phyloP scores from a whole-genome alignment of 1,140 invertebrate species.

The Pseudomyrmex sp. region DNA sequence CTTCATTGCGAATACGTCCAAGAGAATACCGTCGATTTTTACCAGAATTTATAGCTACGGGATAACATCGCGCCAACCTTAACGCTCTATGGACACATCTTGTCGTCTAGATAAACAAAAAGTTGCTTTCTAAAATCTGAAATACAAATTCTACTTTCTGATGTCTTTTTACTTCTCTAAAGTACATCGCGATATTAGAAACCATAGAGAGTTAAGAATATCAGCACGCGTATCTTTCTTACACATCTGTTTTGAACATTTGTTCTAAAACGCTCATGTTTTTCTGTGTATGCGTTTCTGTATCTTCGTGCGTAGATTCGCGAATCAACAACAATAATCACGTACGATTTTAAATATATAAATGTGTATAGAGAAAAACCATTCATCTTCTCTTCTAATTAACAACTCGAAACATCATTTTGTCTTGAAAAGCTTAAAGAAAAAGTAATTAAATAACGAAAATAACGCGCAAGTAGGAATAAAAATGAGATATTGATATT shows the following conservation, averaged over 20 bases:
- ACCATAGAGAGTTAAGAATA: constrained; percentile 40
- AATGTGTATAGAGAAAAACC: constrained; percentile 3
- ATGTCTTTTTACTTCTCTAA: not conserved
- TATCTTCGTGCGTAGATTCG: not conserved
- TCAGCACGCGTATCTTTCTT: constrained; percentile 4
- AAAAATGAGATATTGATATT: constrained; percentile 17
- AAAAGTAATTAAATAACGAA: constrained; percentile 27
- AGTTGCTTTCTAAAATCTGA: constrained; percentile 1
- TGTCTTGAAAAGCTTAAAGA: constrained; percentile 18
- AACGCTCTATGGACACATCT: not conserved
- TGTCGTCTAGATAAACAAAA: not conserved
- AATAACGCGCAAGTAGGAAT: constrained; percentile 1
- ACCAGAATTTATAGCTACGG: not conserved
- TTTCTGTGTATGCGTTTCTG: constrained; percentile 1
- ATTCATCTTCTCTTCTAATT: not conserved
- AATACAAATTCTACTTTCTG: not conserved
- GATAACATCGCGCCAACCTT: not conserved
- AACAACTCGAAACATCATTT: not conserved
- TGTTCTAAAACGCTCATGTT: not conserved
- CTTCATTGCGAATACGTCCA: constrained; percentile 30
- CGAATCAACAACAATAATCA: constrained; percentile 16
- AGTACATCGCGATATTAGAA: not conserved
- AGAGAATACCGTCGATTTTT: constrained; percentile 29
- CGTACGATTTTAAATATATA: constrained; percentile 22
- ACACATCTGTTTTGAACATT: constrained; percentile 24